Percentiles rank a stretch among this genome's conserved stretches.
These are phyloP conservation scores for Drosophila ironensis DNA, from an alignment of 1,140 invertebrate genomes.

Conservation along the genomic window DNA sequence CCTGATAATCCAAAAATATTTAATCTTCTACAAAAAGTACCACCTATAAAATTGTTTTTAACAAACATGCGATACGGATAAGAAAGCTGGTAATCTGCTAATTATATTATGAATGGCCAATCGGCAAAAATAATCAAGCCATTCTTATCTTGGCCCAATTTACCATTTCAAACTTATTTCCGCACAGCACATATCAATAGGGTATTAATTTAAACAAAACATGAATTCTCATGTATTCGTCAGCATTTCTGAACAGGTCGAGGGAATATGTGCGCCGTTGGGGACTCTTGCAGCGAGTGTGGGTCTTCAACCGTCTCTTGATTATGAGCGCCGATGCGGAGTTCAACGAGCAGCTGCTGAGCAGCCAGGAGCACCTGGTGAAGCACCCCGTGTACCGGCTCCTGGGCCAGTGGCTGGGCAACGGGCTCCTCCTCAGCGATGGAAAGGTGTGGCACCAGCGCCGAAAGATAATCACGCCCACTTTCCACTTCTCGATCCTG, in stretches of 20 bases:
- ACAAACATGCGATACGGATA: neutral
- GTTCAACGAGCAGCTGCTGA: constrained; percentile 56
- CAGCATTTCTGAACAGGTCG: constrained; percentile 34
- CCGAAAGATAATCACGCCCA: constrained; percentile 86
- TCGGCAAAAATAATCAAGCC: too few species aligned
- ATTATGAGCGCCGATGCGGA: constrained; percentile 78
- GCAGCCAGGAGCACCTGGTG: constrained; percentile 60
- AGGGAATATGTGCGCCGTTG: neutral
- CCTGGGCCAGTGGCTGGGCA: constrained; percentile 85
- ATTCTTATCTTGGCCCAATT: too few species aligned
- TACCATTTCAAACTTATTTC: too few species aligned
- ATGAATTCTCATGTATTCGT: neutral
- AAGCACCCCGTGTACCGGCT: constrained; percentile 77
- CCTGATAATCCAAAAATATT: neutral
- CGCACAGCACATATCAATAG: neutral
- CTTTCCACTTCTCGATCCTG: constrained; percentile 91
- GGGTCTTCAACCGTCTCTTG: constrained; percentile 83
- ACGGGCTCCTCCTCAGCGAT: constrained; percentile 85
- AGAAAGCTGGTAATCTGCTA: neutral
- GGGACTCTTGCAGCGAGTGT: constrained; percentile 83
- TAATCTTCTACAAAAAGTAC: neutral
- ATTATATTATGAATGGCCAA: too few species aligned
- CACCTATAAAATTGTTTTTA: neutral
- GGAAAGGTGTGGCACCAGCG: constrained; percentile 62
- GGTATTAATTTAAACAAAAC: too few species aligned